Conservation (phyloP, 2,113 vertebrate genomes). For the Isurus oxyrinchus region DNA sequence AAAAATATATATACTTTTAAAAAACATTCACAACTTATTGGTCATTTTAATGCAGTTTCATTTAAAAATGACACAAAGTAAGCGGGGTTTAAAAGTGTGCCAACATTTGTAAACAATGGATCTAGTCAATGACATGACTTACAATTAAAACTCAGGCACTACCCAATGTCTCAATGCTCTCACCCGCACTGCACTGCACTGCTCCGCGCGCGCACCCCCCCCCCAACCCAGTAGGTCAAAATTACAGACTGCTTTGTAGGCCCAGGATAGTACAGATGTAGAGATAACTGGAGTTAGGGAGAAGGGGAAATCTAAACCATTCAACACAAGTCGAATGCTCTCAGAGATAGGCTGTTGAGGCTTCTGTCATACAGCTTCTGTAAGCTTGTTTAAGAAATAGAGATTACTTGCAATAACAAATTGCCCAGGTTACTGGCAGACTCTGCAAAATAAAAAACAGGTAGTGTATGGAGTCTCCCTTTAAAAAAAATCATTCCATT, state of each 20-base stretch:
- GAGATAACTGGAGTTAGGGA: not conserved
- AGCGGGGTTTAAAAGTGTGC: conserved; percentile 17
- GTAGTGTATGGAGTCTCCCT: not conserved
- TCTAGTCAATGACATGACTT: conserved; percentile 8
- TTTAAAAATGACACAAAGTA: conserved; percentile 25
- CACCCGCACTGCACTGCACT: not conserved
- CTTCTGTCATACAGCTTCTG: not conserved
- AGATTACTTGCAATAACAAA: not conserved
- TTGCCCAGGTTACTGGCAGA: not conserved
- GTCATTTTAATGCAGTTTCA: conserved; percentile 6
- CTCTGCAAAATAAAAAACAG: not conserved
- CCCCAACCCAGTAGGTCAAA: not conserved
- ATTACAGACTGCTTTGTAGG: not conserved
- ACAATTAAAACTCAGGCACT: not conserved
- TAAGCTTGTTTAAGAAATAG: not conserved
- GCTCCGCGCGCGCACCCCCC: no score
- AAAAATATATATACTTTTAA: conserved; percentile 19
- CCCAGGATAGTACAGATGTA: not conserved
- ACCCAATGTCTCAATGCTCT: conserved; percentile 8
- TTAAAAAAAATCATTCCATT: not conserved
- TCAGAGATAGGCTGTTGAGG: not conserved
- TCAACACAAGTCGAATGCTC: not conserved
- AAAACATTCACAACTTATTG: conserved; percentile 27
- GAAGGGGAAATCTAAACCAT: not conserved
- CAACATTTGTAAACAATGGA: conserved; percentile 23